Evolutionary conservation across 2,113 vertebrate species (phyloP), one percentile per base, ranked within the genome.

Genomic region (Fulmarus glacialis): DNA sequence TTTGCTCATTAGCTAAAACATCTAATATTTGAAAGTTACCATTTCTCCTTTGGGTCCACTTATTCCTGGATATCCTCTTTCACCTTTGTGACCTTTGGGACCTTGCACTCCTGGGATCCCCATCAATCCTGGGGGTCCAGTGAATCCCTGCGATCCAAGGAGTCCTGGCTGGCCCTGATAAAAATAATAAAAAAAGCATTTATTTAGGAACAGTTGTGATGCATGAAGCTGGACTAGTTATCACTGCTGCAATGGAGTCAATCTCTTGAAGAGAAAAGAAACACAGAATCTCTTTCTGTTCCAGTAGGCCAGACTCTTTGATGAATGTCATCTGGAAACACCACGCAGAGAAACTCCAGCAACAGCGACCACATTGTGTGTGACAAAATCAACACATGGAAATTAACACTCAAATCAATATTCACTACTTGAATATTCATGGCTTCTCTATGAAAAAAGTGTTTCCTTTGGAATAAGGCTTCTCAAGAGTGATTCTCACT

Each of bases 21-120:
- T 32, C 14, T 29, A 43, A 86, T 68, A 75, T 55, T 78, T 32
- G 53, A 50, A 85, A 72, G 47, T 92, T 98, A 99, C 99, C 99
- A 97, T 87, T 74, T 98, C 98, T 98, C 99, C 99, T 98, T 99
- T 99, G 1, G 98, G 99, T 70, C 99, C 99, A 8, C 92, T 97
- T 82, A 93, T 84, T 66, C 99, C 99, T 16, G 97, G 95, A 7
- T 14, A 50, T 32, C 99, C 99, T 43, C 86, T 83, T 59, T 99
- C 99, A 14, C 99, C 99, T 95, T 99, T 99, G 94, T 99, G 97
- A 70, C 99, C 99, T 96, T 99, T 99, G 64, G 96, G 98, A 55
- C 99, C 99, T 87, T 99, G 97, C 17, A 99, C 93, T 63, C 99
- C 99, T 20, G 82, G 94, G 62, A 99, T 99, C 3, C 99, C 99